Conservation (phyloP, 2,888 invertebrate species). For the Dryomyza anilis region DNA sequence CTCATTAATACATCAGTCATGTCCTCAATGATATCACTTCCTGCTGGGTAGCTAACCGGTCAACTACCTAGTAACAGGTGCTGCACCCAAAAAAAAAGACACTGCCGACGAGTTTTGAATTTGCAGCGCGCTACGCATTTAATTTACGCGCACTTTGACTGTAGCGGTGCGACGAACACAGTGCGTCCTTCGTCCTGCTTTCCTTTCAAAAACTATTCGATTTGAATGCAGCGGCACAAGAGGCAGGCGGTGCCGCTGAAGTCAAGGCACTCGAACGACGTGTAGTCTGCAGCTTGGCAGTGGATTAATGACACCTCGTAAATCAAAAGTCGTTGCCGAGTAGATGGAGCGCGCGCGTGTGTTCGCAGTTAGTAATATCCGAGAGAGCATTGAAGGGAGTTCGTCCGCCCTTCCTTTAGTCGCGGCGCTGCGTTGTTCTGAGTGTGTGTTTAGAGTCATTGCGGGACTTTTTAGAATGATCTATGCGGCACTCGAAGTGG, state of each 20-base stretch:
- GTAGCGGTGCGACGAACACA: too few relatives aligned
- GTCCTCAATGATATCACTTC: too few relatives aligned
- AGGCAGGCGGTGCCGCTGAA: background rate
- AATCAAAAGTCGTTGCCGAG: constrained; percentile 28
- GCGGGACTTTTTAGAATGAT: constrained; percentile 16
- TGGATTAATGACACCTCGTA: constrained; percentile 34
- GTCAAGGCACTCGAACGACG: background rate
- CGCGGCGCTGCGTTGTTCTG: too few relatives aligned
- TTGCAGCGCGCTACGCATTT: constrained; percentile 10
- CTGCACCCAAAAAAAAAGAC: too few relatives aligned
- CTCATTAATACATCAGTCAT: too few relatives aligned
- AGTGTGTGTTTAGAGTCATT: constrained; percentile 3
- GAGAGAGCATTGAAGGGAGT: background rate
- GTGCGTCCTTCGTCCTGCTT: background rate
- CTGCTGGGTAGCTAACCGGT: too few relatives aligned
- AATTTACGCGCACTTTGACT: constrained; percentile 16
- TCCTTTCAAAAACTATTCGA: background rate
- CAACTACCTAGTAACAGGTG: too few relatives aligned
- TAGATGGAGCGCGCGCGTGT: background rate
- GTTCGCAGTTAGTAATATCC: constrained; percentile 14
- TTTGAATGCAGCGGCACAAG: too few relatives aligned
- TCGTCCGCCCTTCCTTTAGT: too few relatives aligned
- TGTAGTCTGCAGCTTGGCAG: constrained; percentile 9
- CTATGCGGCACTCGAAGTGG: constrained; percentile 11
- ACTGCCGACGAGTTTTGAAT: background rate